Base-by-base conservation (phyloP, 1,140 invertebrate genomes). In the Drosophila triauraria region DNA sequence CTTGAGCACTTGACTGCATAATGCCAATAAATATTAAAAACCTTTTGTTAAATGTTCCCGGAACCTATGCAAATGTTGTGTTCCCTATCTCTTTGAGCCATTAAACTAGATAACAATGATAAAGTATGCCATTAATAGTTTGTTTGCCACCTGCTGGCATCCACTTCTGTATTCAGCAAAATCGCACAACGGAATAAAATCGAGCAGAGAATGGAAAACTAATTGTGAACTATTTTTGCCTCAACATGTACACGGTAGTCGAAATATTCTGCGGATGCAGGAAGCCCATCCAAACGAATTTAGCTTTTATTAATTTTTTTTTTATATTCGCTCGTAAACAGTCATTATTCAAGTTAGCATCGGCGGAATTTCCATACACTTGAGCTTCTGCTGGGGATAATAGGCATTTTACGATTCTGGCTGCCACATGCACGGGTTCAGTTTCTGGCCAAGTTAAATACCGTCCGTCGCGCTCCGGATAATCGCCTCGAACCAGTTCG, bases 401-500 rank as follows among this genome's bases (percentile, higher is more conserved):
- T 44, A 17, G 51, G 35, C 40, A 43, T 80, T 83, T 48, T 58
- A 48, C 27, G 42, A 69, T 15, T 20, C 32, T 25, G 61, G 50
- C 62, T 20, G 57, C 44, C 62, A 56, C 32, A 44, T 77, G 77
- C 76, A 79, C 6, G 64, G 51, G 32, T 64, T 74, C 43, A 42
- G 50, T 69, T 84, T 71, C 64, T 32, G 78, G 75, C 74, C 74
- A 85, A 78, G 56, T 86, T 76, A 44, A 32, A 25, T 42, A 42
- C 12, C 4, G 12, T 32, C 27, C 2, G 15, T 32, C 27, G 12
- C 5, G 20, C 43, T 54, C 57, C 67, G 67, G 56, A 63, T 42
- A 77, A 69, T 82, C 51, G 72, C 67, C 42, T 72, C 44, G 38
- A 74, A 80, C 83, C 51, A 78, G 83, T 87, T 80, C 51, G 54